Percentiles rank a stretch among this genome's conserved stretches.
phyloP scores from a whole-genome alignment of 2,888 invertebrate genomes.

The Deilephila elpenor region DNA sequence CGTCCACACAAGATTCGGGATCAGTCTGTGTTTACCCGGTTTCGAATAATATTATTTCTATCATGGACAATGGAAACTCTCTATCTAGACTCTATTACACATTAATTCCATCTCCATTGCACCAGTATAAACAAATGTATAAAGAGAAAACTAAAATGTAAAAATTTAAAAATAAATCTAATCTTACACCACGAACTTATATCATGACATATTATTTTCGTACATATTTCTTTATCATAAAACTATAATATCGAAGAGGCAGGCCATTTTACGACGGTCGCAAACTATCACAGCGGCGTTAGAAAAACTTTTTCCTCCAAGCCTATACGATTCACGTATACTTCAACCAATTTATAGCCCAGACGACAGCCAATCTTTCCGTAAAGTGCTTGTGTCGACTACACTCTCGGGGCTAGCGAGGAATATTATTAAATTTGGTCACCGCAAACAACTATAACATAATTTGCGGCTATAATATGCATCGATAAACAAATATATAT shows the following conservation, averaged over 20 bases:
- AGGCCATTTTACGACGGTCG: not conserved
- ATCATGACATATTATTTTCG: too few relatives aligned
- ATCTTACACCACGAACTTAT: too few relatives aligned
- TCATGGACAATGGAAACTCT: too few relatives aligned
- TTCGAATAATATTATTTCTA: too few relatives aligned
- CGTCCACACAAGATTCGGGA: too few relatives aligned
- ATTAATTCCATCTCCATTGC: too few relatives aligned
- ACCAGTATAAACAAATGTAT: too few relatives aligned
- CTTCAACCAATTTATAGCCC: not conserved
- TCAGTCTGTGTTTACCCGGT: too few relatives aligned
- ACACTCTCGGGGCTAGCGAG: not conserved
- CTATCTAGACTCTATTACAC: too few relatives aligned
- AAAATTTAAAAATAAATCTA: too few relatives aligned
- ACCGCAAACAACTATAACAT: not conserved
- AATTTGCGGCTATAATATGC: not conserved
- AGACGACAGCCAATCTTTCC: slow-evolving; percentile 8
- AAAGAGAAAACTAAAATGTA: too few relatives aligned
- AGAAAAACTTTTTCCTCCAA: slow-evolving; percentile 2
- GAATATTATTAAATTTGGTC: slow-evolving; percentile 7
- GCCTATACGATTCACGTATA: not conserved
- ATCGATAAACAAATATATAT: not conserved
- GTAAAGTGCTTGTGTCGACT: not conserved
- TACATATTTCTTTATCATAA: too few relatives aligned
- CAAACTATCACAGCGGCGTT: not conserved
- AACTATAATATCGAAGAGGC: not conserved